Base-by-base conservation (phyloP, 2,888 invertebrate genomes). In the Pemphredon lugubris region DNA sequence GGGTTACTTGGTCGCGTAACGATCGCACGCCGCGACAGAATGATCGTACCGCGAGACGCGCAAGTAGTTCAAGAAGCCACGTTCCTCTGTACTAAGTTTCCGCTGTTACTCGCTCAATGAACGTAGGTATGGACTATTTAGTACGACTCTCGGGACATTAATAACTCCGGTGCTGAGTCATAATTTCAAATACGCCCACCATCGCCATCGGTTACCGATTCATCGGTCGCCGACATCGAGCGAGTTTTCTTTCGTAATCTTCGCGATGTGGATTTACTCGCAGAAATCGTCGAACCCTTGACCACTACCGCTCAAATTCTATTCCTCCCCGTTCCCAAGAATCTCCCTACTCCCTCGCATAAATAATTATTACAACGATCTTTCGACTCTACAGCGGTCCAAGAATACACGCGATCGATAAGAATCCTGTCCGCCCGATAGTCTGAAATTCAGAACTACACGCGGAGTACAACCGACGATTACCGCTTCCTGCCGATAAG, bases 131-230 rank as follows among this genome's bases (percentile, higher is more conserved):
- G n/a, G 16, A 23, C 30, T 11, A 16, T 18, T n/a, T 30, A 14
- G 13, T 18, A 20, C 18, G 44, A 34, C 26, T 23, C 26, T 18
- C 26, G 45, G 16, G 13, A 13, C 21, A 58, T 68, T 71, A 76
- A 68, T 78, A 65, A 73, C 68, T 70, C 58, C 58, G 40, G 32
- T 60, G 70, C 58, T 83, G 84, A 83, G 75, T 84, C 84, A 83
- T 64, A 76, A 73, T 76, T 78, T 80, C 68, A 75, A 77, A 79
- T 81, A 73, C 81, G 76, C 76, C 77, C 70, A 75, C 78, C 61
- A 14, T 26, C 47, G 23, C 63, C 63, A 7, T 26, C 26, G 7
- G 26, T 26, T 26, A 7, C 26, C 26, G 26, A 3, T 26, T 39
- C 57, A 26, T 37, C 73, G 73, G 59, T 64, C 69, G 69, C 69